Evolutionary conservation across 1,140 invertebrate genomes (phyloP), one percentile per base, ranked within the genome.

Genomic region (Drosophila funebris): DNA sequence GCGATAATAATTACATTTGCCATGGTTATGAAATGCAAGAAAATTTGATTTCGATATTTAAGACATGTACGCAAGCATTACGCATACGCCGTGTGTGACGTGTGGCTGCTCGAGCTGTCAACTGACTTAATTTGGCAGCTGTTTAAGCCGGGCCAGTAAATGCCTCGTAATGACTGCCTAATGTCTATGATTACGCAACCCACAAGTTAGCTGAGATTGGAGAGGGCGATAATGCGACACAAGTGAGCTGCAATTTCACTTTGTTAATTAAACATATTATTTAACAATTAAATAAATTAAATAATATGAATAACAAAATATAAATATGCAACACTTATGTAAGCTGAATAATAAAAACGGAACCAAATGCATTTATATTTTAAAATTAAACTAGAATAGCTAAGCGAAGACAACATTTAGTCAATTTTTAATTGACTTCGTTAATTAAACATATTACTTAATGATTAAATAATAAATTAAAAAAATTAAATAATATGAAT

Each of bases 1-100:
- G 81, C 81, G 81, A 48, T 58, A 73, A 87, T 85, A 85, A 85
- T 85, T 85, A 62, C 74, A 73, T 67, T 73, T 63, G 18, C 6
- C n/a, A 27, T 27, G 70, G 73, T 82, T 82, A 85, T 78, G 82
- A 82, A 78, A 76, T 88, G 62, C 74, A 46, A 48, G 66, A 18
- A 31, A 73, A 52, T 69, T 76, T 76, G 52, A 73, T 84, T 77
- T 73, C 62, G 69, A 73, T 73, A 76, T 82, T 78, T 76, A 72
- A 53, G 62, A 60, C 83, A 81, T 83, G 82, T 88, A 67, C 60
- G 64, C 57, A 58, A 50, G 56, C 83, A 75, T 87, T 87, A 68
- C 83, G 75, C 83, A 82, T 85, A 76, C 82, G 82, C 53, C 69
- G 41, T 46, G 64, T 62, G 20, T 39, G 43, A 16, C 71, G 8